Base-by-base conservation (phyloP, 2,888 invertebrate species). In the Ligdia adustata region DNA sequence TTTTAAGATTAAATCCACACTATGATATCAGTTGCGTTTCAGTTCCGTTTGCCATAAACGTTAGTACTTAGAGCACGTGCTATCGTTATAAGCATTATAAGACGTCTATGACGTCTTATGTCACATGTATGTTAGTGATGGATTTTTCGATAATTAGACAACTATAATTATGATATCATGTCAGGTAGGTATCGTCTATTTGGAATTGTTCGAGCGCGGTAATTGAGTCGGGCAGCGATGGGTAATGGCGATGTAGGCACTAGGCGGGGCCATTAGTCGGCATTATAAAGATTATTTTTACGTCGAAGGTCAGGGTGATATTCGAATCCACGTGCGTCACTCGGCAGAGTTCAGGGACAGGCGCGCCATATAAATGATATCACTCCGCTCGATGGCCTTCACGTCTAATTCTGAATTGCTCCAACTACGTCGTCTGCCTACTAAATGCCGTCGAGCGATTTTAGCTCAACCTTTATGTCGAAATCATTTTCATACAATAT, bases 251-350 rank as follows among this genome's bases (percentile, higher is more conserved):
- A 11, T 14, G 20, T 22, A 18, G 27, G 66, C 64, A 34, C 39
- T 46, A 61, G 57, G 65, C 63, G 58, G 66, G 64, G 58, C 66
- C 58, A 69, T 67, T 72, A 72, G 52, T 55, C 52, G 67, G 68
- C 65, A 78, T 75, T 76, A 77, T 62, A 62, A 70, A 73, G 67
- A 74, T 66, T 82, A 82, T 82, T 84, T 81, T 78, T 82, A 77
- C 69, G 63, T 69, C 69, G 76, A 79, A 82, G 85, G 85, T 85
- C 83, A 85, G 72, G 82, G 84, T 67, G 78, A 72, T 84, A 82
- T 83, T 85, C 75, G 76, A 85, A 78, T 77, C 74, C 71, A 69
- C 70, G 82, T 89, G 87, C 89, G 89, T 89, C 89, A 89, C 73
- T 79, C 72, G 79, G 64, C 67, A 66, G 80, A 80, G 89, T 90